Evolutionary conservation across 2,888 invertebrate genomes (phyloP), one percentile per base, ranked within the genome.

Genomic region (Caenorhabditis zanzibari): DNA sequence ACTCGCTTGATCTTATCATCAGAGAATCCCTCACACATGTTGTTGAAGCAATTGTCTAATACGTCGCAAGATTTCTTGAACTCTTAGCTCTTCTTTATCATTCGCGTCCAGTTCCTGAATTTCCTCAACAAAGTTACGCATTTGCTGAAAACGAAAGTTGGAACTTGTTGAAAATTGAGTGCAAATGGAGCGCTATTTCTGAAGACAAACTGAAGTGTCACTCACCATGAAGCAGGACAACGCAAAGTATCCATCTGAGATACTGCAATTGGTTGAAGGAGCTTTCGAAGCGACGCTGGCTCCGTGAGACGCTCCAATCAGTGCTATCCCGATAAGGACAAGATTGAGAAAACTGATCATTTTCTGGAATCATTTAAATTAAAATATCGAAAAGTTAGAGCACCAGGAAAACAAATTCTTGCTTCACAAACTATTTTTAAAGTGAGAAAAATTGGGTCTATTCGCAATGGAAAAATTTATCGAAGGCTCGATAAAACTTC

Each of bases 51-150:
- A 19, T n/a, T 41, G 14, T 69, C 49, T 4, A 77, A 41, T 5
- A 63, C n/a, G 19, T 63, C 54, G 41, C 77, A 77, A 0, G 77
- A 54, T 6, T 22, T 58, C 12, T 44, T 69, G 54, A 77, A 77
- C 44, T 77, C 77, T n/a, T 69, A 69, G 12, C 2, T 52, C 54
- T 0, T 32, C 35, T n/a, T 68, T 59, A 28, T 77, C 52, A 22
- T 63, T 58, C 7, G 44, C 26, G 9, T 69, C 69, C 0, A 77
- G 41, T 16, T 77, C 44, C 6, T 54, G n/a, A 9, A 77, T 54
- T 32, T 77, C 69, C 12, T 32, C 19, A 4, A 41, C 41, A 6
- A 77, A 76, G 41, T 76, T 69, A 14, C 24, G 26, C 59, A 68
- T 58, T 0, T 58, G 58, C 75, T 75, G 38, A 47, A 72, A 72